Conservation (phyloP, 1,140 invertebrate genomes). For the Trichonephila inaurata region DNA sequence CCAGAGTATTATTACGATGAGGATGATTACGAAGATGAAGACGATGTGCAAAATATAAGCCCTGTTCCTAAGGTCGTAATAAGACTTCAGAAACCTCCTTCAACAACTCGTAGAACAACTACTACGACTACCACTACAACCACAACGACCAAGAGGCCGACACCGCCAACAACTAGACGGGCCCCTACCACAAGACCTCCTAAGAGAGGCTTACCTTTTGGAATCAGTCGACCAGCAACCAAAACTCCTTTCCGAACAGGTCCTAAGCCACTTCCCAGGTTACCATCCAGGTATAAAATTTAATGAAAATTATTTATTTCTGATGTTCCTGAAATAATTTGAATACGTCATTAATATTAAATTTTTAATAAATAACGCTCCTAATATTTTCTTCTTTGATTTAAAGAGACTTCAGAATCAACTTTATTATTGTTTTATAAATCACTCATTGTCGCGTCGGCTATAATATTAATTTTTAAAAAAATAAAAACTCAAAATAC, state of each 20-base stretch:
- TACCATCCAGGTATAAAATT: constrained; percentile 42
- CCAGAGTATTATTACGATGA: constrained; percentile 74
- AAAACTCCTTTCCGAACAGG: constrained; percentile 54
- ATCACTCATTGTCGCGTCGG: no score
- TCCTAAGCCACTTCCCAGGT: constrained; percentile 56
- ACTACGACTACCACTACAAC: constrained; percentile 46
- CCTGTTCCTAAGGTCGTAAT: constrained; percentile 62
- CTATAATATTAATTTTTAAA: no score
- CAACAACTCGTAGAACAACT: constrained; percentile 55
- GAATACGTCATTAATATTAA: no score
- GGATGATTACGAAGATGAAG: constrained; percentile 69
- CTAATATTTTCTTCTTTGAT: no score
- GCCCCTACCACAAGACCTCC: constrained; percentile 41
- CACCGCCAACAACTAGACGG: constrained; percentile 9
- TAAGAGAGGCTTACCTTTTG: constrained; percentile 65
- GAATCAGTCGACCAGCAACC: constrained; percentile 61
- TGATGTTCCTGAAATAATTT: no score
- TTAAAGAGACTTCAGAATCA: no score
- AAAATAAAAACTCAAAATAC: no score
- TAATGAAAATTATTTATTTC: not conserved
- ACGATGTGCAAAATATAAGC: constrained; percentile 51
- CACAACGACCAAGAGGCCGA: constrained; percentile 5
- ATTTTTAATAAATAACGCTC: no score
- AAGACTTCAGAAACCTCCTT: constrained; percentile 54
- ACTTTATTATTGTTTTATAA: no score